Base-by-base conservation (phyloP, 2,797 vertebrate genomes). In the Intellagama lesueurii region DNA sequence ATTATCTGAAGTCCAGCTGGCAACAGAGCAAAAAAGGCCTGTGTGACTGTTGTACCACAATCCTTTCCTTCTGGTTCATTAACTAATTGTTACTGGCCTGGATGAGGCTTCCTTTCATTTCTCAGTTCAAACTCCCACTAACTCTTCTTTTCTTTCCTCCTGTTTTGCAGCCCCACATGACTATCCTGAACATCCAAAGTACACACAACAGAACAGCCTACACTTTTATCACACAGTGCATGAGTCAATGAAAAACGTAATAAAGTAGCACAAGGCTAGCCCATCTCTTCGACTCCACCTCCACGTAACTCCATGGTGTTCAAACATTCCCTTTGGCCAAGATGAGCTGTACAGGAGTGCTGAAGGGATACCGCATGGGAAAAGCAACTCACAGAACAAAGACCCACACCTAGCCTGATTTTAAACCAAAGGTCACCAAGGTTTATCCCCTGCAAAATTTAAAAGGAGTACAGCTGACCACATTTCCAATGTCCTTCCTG, bases 101-200 rank as follows among this genome's bases (percentile, higher is more conserved):
- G 14, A 70, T 12, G 24, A 64, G 30, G 35, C 28, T 52, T 77
- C 32, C 70, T 87, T 87, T 87, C 79, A 44, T 70, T 40, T 56
- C 56, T 66, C 9, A 26, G 73, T 66, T 32, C 49, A 80, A 40
- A 26, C n/a, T 87, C 91, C 68, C 93, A 87, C 83, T 19, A 4
- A 4, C 44, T 68, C 49, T 28, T 6, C 47, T 35, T 5, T 60
- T 32, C 32, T 32, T 44, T 88, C 16, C 22, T 78, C 24, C 81
- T 64, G 16, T 64, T 64, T 64, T 22, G 19, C 5, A 32, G 44
- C 24, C 72, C 22, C 56, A 66, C 7, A 5, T 26, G 17, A n/a
- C 35, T 72, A 30, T 47, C 35, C 14, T 73, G 52, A 5, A 28
- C 40, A 19, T 76, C 11, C 49, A 77, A 90, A 86, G 47, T 77